Evolutionary conservation across 2,113 vertebrate genomes (phyloP).

Genomic region (Takifugu flavidus): DNA sequence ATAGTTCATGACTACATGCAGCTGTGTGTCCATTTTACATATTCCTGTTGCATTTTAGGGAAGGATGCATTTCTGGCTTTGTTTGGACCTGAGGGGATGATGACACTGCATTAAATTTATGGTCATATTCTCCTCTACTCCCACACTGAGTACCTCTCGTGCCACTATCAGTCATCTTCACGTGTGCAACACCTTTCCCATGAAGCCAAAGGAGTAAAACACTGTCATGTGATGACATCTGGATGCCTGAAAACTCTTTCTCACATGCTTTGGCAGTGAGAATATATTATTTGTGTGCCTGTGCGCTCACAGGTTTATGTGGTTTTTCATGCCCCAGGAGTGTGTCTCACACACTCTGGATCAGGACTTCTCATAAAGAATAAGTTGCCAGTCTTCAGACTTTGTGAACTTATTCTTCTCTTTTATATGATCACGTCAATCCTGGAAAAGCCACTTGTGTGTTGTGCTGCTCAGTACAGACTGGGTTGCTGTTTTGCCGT

Average conservation of each 20-base stretch:
- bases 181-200: background rate
- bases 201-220: slow-evolving; percentile 39
- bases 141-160: slow-evolving; percentile 33
- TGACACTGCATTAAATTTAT: slow-evolving; percentile 15
- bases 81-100: slow-evolving; percentile 37
- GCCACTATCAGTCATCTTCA: slow-evolving; percentile 53
- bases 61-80: slow-evolving; percentile 12
- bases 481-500: no score
- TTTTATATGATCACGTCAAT: slow-evolving; percentile 20
- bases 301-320: background rate
- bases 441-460: slow-evolving; percentile 8
- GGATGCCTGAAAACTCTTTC: slow-evolving; percentile 36
- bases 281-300: background rate
- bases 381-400: slow-evolving; percentile 27
- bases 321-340: slow-evolving; percentile 39
- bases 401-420: slow-evolving; percentile 43
- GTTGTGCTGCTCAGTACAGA: background rate
- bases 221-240: slow-evolving; percentile 18
- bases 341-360: slow-evolving; percentile 50
- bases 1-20: slow-evolving; percentile 34
- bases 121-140: slow-evolving; percentile 11
- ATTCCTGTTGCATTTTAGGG: background rate
- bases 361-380: slow-evolving; percentile 19
- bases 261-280: slow-evolving; percentile 20
- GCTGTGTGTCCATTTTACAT: slow-evolving; percentile 24